Percentiles rank a stretch among this genome's conserved stretches.
These are phyloP conservation scores for Panzeria rudis DNA, from an alignment of 2,888 invertebrate genomes.

Conservation along the genomic window DNA sequence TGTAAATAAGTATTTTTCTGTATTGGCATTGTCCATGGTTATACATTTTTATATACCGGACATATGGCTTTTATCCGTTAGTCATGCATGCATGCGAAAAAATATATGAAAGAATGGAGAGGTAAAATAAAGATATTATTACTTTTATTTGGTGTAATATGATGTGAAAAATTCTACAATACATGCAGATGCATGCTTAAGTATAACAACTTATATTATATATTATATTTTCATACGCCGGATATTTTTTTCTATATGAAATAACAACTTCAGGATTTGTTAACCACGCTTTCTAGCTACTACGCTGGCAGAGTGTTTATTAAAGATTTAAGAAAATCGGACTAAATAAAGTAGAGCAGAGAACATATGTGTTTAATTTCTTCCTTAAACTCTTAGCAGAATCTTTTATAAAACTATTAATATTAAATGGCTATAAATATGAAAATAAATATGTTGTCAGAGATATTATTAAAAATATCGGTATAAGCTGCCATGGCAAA, in stretches of 20 bases:
- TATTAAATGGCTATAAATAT: constrained; percentile 33
- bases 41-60: constrained; percentile 72
- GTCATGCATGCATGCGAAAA: constrained; percentile 28
- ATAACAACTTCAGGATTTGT: constrained; percentile 3
- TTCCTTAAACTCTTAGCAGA: background rate
- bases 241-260: constrained; percentile 33
- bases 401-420: constrained; percentile 21
- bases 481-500: background rate
- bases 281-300: background rate
- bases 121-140: constrained; percentile 45
- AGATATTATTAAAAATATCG: background rate
- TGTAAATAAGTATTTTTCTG: background rate
- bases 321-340: constrained; percentile 40
- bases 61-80: constrained; percentile 73
- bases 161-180: constrained; percentile 21
- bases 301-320: background rate
- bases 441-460: constrained; percentile 13
- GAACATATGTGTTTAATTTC: background rate
- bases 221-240: constrained; percentile 59
- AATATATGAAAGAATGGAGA: background rate
- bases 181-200: constrained; percentile 29
- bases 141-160: constrained; percentile 28
- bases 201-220: constrained; percentile 4
- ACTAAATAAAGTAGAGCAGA: background rate
- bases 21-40: constrained; percentile 50